Percentiles rank a stretch among this genome's conserved stretches.
These are phyloP conservation scores for Metacarcinus magister DNA, from an alignment of 2,888 invertebrate species.

Conservation along the genomic window DNA sequence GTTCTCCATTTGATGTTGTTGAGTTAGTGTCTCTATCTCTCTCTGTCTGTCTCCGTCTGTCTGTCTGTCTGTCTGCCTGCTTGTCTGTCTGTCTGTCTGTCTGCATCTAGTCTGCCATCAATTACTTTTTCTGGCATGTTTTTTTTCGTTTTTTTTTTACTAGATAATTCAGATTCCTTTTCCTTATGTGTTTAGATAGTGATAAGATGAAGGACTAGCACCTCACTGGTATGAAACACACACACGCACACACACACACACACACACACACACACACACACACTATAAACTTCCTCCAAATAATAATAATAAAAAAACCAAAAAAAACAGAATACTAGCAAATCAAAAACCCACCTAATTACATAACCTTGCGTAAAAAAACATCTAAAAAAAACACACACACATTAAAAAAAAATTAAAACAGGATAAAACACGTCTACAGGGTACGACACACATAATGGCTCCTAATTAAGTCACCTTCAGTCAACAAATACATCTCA, in stretches of 20 bases:
- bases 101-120: background rate
- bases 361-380: no score
- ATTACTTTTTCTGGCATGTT: background rate
- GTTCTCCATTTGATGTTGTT: slow-evolving; percentile 76
- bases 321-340: no score
- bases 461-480: background rate
- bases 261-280: background rate
- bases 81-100: background rate
- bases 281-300: background rate
- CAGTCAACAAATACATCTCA: background rate
- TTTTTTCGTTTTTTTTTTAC: background rate
- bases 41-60: background rate
- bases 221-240: background rate
- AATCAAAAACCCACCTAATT: no score
- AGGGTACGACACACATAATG: background rate
- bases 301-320: no score
- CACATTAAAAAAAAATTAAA: no score
- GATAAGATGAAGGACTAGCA: background rate
- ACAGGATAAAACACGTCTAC: no score
- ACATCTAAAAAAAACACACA: no score
- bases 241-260: background rate
- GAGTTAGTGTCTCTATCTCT: slow-evolving; percentile 71
- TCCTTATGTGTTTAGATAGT: background rate
- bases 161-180: background rate
- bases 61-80: background rate